A percentile compares a stretch with the other conserved stretches of the same genome.
Evolutionary conservation across 2,888 invertebrate genomes (phyloP).

Genomic region (Dyspetes luteomarginatus): DNA sequence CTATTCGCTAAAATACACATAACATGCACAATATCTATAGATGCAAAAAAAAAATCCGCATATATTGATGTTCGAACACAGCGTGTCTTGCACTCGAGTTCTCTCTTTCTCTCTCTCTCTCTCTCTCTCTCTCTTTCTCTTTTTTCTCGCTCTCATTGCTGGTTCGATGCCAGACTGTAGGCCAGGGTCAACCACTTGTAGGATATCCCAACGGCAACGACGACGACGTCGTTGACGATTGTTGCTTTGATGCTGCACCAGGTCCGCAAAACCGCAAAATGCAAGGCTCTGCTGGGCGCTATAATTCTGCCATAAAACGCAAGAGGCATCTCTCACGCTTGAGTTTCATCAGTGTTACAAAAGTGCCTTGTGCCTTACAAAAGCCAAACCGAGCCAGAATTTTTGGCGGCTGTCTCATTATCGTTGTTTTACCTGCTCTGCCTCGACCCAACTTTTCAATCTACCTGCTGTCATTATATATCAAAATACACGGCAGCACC

Average conservation of each 20-base stretch:
- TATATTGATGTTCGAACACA: slow-evolving; percentile 14
- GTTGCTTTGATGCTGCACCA: slow-evolving; percentile 57
- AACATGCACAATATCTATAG: background rate
- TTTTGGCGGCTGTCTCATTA: too few relatives aligned
- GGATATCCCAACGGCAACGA: slow-evolving; percentile 75
- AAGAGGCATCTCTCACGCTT: slow-evolving; percentile 45
- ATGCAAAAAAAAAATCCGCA: background rate
- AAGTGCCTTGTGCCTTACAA: too few relatives aligned
- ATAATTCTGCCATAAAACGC: slow-evolving; percentile 64
- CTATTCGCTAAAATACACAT: slow-evolving; percentile 13
- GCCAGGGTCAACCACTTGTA: slow-evolving; percentile 81
- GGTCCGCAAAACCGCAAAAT: slow-evolving; percentile 62
- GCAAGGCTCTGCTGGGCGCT: slow-evolving; percentile 57
- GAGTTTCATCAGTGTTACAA: slow-evolving; percentile 19
- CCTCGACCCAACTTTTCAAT: too few relatives aligned
- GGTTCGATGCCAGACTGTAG: slow-evolving; percentile 74
- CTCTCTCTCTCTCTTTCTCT: slow-evolving; percentile 39
- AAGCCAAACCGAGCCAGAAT: too few relatives aligned
- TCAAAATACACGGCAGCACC: too few relatives aligned
- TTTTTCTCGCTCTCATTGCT: slow-evolving; percentile 13
- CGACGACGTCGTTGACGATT: slow-evolving; percentile 53
- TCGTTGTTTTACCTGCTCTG: too few relatives aligned
- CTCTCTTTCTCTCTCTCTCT: slow-evolving; percentile 20
- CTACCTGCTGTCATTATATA: too few relatives aligned
- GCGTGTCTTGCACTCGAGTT: slow-evolving; percentile 14